Conservation (phyloP, 2,888 invertebrate species). For the Agriopis aurantiaria region DNA sequence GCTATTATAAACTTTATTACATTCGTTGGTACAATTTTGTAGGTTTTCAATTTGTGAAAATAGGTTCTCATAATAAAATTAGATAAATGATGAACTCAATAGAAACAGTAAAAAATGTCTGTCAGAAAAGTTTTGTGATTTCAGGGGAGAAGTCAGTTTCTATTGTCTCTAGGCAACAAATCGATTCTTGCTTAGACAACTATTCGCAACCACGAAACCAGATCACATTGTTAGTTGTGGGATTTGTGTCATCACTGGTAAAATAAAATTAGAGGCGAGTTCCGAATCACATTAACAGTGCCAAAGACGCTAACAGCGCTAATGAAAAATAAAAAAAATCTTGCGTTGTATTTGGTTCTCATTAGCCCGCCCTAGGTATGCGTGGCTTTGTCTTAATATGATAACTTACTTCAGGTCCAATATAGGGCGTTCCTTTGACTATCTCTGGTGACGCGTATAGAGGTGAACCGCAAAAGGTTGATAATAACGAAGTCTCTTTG, state of each 20-base stretch:
- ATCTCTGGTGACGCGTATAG: constrained; percentile 99
- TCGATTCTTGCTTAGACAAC: background rate
- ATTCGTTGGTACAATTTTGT: background rate
- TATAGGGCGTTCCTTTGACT: constrained; percentile 98
- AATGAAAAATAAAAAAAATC: too few relatives aligned
- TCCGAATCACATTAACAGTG: too few relatives aligned
- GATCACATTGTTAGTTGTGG: background rate
- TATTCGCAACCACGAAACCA: background rate
- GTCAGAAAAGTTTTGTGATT: too few relatives aligned
- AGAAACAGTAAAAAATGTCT: too few relatives aligned
- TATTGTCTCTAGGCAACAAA: background rate
- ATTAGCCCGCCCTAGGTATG: too few relatives aligned
- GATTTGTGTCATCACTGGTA: background rate
- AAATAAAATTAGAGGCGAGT: background rate
- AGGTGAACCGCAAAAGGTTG: constrained; percentile 98
- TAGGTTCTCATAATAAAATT: too few relatives aligned
- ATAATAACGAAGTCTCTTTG: constrained; percentile 93
- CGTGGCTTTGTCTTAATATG: too few relatives aligned
- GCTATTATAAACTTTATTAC: constrained; percentile 1
- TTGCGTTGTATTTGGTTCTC: too few relatives aligned
- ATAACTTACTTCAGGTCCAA: constrained; percentile 94
- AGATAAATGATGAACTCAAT: too few relatives aligned
- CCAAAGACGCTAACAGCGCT: too few relatives aligned
- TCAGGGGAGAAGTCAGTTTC: too few relatives aligned
- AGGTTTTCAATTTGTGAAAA: background rate